Percentiles rank a stretch among this genome's conserved stretches.
phyloP scores from a whole-genome alignment of 2,888 invertebrate species.

The Tetrapedia diversipes region DNA sequence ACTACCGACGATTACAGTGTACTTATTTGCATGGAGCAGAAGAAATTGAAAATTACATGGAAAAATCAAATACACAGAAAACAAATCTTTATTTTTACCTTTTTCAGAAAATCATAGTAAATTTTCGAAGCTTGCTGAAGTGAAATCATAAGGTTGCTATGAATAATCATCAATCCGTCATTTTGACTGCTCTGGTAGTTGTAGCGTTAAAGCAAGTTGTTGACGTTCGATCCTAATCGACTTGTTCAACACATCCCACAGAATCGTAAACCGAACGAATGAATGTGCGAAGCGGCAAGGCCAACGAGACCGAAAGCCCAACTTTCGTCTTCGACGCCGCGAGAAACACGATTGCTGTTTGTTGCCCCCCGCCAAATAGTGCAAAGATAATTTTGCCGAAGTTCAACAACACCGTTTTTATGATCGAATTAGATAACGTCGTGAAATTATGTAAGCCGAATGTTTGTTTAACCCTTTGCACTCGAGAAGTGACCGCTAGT shows the following conservation, averaged over 20 bases:
- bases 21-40: no score
- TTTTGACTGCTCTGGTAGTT: no score
- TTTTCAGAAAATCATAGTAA: no score
- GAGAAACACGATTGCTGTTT: constrained; percentile 33
- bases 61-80: no score
- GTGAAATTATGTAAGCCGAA: constrained; percentile 9
- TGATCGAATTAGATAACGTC: constrained; percentile 40
- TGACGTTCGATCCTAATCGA: background rate
- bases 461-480: background rate
- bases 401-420: constrained; percentile 30
- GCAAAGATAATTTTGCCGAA: constrained; percentile 11
- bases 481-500: background rate
- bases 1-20: no score
- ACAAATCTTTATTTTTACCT: no score
- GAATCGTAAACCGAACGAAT: constrained; percentile 23
- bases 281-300: constrained; percentile 43
- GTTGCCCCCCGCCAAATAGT: constrained; percentile 12
- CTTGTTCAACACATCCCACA: background rate
- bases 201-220: background rate
- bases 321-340: constrained; percentile 45
- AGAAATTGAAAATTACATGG: no score
- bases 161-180: no score
- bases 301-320: constrained; percentile 56
- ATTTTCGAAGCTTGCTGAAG: no score
- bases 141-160: no score